phyloP scores from a whole-genome alignment of 2,113 vertebrate species.

The Onychorhynchus coronatus region DNA sequence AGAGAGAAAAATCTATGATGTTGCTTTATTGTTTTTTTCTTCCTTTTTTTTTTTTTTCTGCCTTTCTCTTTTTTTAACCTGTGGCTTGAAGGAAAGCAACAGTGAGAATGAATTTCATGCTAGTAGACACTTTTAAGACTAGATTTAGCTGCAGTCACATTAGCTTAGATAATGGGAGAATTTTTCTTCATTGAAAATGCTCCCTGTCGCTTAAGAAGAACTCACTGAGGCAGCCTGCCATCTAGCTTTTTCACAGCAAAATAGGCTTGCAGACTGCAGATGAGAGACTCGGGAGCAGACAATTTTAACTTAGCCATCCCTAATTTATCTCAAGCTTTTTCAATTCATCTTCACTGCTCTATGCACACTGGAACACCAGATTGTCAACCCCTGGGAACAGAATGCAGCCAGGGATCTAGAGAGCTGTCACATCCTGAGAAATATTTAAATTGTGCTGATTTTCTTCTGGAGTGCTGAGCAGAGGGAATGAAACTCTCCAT shows the following conservation, averaged over 20 bases:
- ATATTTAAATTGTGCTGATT: constrained; percentile 81
- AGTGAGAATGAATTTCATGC: constrained; percentile 69
- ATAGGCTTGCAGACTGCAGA: constrained; percentile 83
- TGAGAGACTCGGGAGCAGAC: constrained; percentile 80
- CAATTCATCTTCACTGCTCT: constrained; percentile 78
- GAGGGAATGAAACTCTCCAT: constrained; percentile 81
- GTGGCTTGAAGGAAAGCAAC: constrained; percentile 54
- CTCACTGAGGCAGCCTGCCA: constrained; percentile 83
- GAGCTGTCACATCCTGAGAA: constrained; percentile 78
- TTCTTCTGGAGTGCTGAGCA: constrained; percentile 81
- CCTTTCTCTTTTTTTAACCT: background rate
- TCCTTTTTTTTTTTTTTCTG: too few species aligned
- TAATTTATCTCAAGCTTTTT: constrained; percentile 83
- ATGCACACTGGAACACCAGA: constrained; percentile 74
- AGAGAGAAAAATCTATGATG: background rate
- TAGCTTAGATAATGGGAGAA: constrained; percentile 82
- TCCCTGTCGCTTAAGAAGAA: constrained; percentile 79
- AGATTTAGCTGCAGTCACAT: constrained; percentile 79
- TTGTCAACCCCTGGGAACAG: constrained; percentile 77
- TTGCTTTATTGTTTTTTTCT: background rate
- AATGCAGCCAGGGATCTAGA: constrained; percentile 73
- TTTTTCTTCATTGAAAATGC: constrained; percentile 82
- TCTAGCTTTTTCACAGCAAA: constrained; percentile 86
- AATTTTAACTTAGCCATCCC: constrained; percentile 82
- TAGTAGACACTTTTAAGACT: constrained; percentile 74